Percentiles rank a stretch among this genome's conserved stretches.
Evolutionary conservation across 2,797 vertebrate species (phyloP).

Genomic region (Lagorchestes hirsutus): DNA sequence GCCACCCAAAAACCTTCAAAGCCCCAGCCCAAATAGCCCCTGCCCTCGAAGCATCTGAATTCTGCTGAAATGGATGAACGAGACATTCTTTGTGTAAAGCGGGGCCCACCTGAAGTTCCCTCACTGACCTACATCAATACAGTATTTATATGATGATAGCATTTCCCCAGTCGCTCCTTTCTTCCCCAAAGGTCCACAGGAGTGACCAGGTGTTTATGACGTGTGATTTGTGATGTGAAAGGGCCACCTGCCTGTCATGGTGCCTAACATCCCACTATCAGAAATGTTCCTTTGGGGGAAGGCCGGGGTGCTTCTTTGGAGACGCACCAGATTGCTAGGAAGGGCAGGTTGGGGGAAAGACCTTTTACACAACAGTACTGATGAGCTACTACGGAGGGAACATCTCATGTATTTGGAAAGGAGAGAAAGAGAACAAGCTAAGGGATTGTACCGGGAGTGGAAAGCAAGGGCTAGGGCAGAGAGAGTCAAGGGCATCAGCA

Average conservation of each 20-base stretch:
- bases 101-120: not conserved
- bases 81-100: not conserved
- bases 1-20: not conserved
- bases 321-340: no score
- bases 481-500: not conserved
- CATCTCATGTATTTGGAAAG: not conserved
- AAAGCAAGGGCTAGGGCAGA: no score
- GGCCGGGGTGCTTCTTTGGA: not conserved
- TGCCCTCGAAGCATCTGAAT: no score
- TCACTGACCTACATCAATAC: not conserved
- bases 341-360: not conserved
- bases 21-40: not conserved
- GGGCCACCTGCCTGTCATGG: not conserved
- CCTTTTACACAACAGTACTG: not conserved
- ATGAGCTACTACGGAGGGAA: not conserved
- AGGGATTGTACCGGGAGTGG: no score
- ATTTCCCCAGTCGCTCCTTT: no score
- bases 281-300: not conserved
- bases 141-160: no score
- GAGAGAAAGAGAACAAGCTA: not conserved
- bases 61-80: not conserved
- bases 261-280: not conserved
- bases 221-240: not conserved
- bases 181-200: no score
- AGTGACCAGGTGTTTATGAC: no score